Base-by-base conservation (phyloP, 2,113 vertebrate species). In the Sigmodon hispidus region DNA sequence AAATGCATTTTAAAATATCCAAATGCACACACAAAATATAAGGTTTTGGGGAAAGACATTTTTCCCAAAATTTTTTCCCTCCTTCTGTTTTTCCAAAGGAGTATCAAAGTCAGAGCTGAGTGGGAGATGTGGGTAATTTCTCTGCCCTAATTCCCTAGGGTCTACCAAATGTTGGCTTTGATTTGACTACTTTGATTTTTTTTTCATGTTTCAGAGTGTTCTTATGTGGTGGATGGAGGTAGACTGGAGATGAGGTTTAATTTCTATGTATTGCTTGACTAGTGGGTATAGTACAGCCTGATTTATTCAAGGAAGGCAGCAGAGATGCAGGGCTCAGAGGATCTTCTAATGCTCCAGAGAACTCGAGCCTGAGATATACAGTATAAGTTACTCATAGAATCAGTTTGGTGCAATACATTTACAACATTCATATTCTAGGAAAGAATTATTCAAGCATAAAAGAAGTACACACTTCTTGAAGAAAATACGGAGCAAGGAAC, bases 31-130 rank as follows among this genome's bases (percentile, higher is more conserved):
- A 93, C 63, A 93, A 90, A 94, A n/a, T 31, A 76, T 70, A 8
- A 67, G 81, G 21, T 61, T 81, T 70, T 2, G 15, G 69, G n/a
- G 19, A 88, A 77, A 93, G n/a, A 13, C 48, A 24, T 5, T 12
- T 69, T 22, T 12, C 57, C 55, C n/a, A 55, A 72, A 90, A 81
- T 52, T 26, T 26, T 40, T 3, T 19, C 50, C n/a, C 7, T 15
- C 26, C 13, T 59, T 61, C 80, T 73, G 8, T 90, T 96, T 97
- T 96, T 59, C 67, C 59, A 72, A 34, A 50, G 40, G 45, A 90
- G 40, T 72, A 52, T 3, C 24, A 43, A 90, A 45, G 45, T 90
- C 65, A 83, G 72, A 70, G 31, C 72, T n/a, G 50, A 92, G 12
- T 5, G 11, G 16, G 4, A 31, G 31, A 72, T 6, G 17, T 55